phyloP scores from a whole-genome alignment of 2,888 invertebrate genomes.

The Clunio marinus region DNA sequence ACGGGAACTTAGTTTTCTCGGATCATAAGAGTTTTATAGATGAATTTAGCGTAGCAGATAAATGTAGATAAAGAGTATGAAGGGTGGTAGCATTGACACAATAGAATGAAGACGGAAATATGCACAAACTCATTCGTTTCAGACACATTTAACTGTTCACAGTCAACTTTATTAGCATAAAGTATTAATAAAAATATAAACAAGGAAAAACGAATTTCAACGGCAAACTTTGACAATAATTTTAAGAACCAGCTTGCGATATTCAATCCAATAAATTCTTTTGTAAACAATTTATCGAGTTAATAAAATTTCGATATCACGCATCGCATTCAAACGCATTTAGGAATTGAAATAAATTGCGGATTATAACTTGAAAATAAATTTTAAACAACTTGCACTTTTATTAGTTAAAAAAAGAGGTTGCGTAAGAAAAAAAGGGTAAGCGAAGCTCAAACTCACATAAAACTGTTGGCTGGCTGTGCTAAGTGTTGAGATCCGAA shows the following conservation, averaged over 20 bases:
- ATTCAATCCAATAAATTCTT: not conserved
- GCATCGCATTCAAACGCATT: no score
- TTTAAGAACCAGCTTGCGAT: no score
- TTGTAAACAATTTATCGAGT: not conserved
- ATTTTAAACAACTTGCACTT: not conserved
- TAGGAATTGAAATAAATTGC: no score
- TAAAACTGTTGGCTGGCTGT: not conserved
- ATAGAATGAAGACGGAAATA: not conserved
- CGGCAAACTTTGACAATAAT: not conserved
- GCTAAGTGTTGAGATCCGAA: not conserved
- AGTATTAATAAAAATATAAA: not conserved
- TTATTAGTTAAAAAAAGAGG: not conserved
- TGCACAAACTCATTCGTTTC: constrained; percentile 21
- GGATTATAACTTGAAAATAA: no score
- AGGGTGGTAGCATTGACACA: not conserved
- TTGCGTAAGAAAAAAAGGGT: no score
- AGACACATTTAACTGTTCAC: no score
- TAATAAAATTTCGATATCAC: no score
- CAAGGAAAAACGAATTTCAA: not conserved
- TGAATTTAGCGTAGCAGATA: not conserved
- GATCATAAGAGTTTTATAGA: constrained; percentile 33
- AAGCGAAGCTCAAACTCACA: not conserved
- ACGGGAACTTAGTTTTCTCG: constrained; percentile 27
- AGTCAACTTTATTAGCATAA: constrained; percentile 11
- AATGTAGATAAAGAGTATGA: not conserved